These are phyloP conservation scores for Ceratitis capitata DNA, from an alignment of 1,140 invertebrate genomes.

Conservation along the genomic window DNA sequence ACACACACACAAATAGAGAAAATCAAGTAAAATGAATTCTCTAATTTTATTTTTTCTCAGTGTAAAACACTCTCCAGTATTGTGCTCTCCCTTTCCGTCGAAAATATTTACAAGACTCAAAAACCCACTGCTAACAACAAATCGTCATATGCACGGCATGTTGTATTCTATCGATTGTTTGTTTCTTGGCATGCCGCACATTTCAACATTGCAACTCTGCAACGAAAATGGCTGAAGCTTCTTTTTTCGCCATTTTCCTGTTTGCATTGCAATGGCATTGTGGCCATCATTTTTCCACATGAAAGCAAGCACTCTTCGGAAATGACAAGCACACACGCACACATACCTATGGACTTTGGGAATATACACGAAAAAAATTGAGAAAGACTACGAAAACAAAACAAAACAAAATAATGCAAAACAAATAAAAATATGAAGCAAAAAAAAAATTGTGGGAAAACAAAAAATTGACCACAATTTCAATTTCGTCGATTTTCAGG, in stretches of 20 bases:
- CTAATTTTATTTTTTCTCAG: background rate
- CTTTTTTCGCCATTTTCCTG: background rate
- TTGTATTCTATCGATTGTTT: background rate
- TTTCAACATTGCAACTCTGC: constrained; percentile 3
- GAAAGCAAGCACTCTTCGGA: background rate
- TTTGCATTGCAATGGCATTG: background rate
- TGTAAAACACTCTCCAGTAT: background rate
- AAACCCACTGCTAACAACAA: background rate
- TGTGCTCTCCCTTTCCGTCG: background rate
- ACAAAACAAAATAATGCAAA: background rate
- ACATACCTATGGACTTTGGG: background rate
- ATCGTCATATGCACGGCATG: background rate
- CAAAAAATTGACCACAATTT: constrained; percentile 6
- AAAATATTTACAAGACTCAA: background rate
- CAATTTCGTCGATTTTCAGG: constrained; percentile 30
- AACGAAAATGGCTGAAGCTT: background rate
- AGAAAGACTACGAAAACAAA: background rate
- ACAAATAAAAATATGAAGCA: background rate
- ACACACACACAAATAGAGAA: background rate
- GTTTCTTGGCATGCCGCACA: background rate
- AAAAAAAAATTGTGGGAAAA: background rate
- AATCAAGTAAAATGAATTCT: background rate
- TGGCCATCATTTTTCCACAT: constrained; percentile 23
- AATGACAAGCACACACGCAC: background rate
- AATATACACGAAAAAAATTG: constrained; percentile 9